Conservation (phyloP, 2,888 invertebrate genomes). For the Meliscaeva auricollis region DNA sequence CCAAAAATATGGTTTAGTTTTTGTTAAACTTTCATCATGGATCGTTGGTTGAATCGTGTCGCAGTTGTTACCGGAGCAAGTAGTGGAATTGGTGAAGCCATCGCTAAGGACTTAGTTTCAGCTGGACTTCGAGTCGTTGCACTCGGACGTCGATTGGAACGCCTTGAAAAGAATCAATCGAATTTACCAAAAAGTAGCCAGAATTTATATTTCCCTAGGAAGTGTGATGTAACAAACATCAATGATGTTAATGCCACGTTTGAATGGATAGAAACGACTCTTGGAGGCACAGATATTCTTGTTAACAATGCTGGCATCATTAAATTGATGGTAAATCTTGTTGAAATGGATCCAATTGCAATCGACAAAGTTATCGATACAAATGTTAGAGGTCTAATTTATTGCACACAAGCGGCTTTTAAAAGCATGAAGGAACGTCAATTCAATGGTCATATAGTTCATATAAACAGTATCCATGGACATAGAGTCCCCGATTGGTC, state of each 20-base stretch:
- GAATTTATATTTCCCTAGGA: constrained; percentile 77
- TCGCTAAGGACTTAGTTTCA: constrained; percentile 83
- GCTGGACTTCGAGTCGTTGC: constrained; percentile 86
- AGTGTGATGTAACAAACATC: constrained; percentile 85
- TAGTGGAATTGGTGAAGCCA: constrained; percentile 86
- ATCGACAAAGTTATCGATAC: constrained; percentile 83
- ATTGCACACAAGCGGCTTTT: constrained; percentile 85
- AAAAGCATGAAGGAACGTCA: constrained; percentile 84
- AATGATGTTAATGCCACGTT: constrained; percentile 85
- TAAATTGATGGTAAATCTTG: constrained; percentile 78
- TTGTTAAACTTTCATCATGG: constrained; percentile 76
- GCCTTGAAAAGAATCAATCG: constrained; percentile 78
- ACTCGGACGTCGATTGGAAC: constrained; percentile 83
- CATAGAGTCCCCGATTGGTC: constrained; percentile 77
- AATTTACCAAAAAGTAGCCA: constrained; percentile 77
- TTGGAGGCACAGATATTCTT: constrained; percentile 86
- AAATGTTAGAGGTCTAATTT: constrained; percentile 84
- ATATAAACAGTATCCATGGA: constrained; percentile 81
- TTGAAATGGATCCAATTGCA: constrained; percentile 79
- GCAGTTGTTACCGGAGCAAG: constrained; percentile 89
- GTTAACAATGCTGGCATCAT: constrained; percentile 87
- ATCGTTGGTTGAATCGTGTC: constrained; percentile 85
- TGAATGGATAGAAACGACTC: constrained; percentile 84
- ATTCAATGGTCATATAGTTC: constrained; percentile 80
- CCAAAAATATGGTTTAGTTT: not conserved